Evolutionary conservation across 2,797 vertebrate genomes (phyloP), one percentile per base, ranked within the genome.

Genomic region (Manis pentadactyla): DNA sequence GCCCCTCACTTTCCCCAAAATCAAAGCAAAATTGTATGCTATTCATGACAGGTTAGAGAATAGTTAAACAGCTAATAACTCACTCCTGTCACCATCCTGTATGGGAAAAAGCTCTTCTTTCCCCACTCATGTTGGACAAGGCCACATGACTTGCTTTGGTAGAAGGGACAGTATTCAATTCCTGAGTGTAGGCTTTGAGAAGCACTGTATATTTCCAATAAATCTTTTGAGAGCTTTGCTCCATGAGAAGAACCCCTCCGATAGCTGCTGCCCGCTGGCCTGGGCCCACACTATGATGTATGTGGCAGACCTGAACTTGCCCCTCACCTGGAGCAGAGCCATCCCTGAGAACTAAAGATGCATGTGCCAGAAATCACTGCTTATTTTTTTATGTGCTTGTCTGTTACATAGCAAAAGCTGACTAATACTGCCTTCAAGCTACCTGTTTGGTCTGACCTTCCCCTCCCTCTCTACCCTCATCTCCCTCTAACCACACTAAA

Each of bases 401-500:
- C 93, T 84, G 14, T 87, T 84, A 75, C 5, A 23, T 2, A 55
- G 51, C 11, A 78, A 59, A 49, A 39, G 31, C 81, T 92, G 63
- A 78, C 57, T 81, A 57, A 83, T 14, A 4, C 12, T 49, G 12
- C 77, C 34, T 73, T 81, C 25, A 71, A 64, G 59, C 68, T 12
- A 11, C 8, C 79, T 64, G 7, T 27, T 64, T 55, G 29, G 10
- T 31, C 18, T 27, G 37, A 49, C 85, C 90, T 97, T 92, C 69
- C 73, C 94, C 75, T 87, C 90, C 96, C 95, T 93, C 51, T 93
- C 51, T 51, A 37, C 61, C 15, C 34, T 69, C 39, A 25, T 90
- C 19, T n/a, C 27, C 14, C 21, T 63, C 5, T 17, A 53, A 0
- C 7, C 39, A 55, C 23, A 59, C 39, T 3, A 7, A 92, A 37